Percentiles rank a stretch among this genome's conserved stretches.
These are phyloP conservation scores for Verasper variegatus DNA, from an alignment of 2,113 vertebrate genomes.

Conservation along the genomic window DNA sequence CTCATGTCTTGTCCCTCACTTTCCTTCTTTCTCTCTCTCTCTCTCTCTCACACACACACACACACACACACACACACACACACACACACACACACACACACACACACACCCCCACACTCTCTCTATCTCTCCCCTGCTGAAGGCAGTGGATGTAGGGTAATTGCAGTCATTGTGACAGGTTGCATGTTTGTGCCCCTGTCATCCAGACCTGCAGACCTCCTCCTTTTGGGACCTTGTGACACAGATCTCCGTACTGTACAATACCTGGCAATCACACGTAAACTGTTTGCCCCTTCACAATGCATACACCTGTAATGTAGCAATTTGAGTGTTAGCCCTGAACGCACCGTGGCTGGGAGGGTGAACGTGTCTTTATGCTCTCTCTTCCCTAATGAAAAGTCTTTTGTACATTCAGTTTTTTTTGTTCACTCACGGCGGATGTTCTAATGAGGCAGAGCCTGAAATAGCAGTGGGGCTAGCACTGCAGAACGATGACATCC, in stretches of 20 bases:
- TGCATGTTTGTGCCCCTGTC: slow-evolving; percentile 55
- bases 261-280: slow-evolving; percentile 29
- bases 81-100: no score
- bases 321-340: slow-evolving; percentile 7
- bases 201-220: slow-evolving; percentile 32
- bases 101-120: background rate
- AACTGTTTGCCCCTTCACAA: background rate
- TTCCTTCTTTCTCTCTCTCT: background rate
- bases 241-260: slow-evolving; percentile 29
- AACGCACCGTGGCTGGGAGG: slow-evolving; percentile 16
- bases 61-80: slow-evolving; percentile 5
- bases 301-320: slow-evolving; percentile 1
- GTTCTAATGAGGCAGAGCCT: slow-evolving; percentile 80
- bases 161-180: slow-evolving; percentile 57
- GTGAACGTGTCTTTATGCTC: slow-evolving; percentile 46
- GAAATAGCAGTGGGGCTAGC: slow-evolving; percentile 79
- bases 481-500: slow-evolving; percentile 79
- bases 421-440: slow-evolving; percentile 58
- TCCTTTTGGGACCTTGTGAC: slow-evolving; percentile 50
- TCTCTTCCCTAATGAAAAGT: slow-evolving; percentile 68
- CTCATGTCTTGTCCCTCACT: slow-evolving; percentile 27
- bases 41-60: background rate
- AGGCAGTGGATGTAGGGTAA: slow-evolving; percentile 50
- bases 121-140: slow-evolving; percentile 1
- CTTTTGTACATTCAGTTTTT: slow-evolving; percentile 66